phyloP scores from a whole-genome alignment of 2,797 vertebrate genomes.

The Lates japonicus region DNA sequence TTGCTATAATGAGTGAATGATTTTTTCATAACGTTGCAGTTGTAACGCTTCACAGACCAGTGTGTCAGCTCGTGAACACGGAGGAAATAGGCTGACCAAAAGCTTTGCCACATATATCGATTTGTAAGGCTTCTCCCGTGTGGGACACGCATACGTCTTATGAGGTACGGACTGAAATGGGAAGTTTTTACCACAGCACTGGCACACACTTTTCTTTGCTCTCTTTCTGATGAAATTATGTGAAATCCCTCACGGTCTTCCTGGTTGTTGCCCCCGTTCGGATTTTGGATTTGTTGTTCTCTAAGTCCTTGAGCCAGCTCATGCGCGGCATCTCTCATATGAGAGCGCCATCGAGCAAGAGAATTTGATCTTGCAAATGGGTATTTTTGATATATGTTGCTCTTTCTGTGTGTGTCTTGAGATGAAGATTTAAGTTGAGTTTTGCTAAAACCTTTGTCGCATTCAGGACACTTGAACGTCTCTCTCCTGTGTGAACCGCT shows the following conservation, averaged over 20 bases:
- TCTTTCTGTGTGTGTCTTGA: slow-evolving; percentile 77
- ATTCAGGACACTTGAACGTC: slow-evolving; percentile 83
- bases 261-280: not conserved
- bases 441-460: slow-evolving; percentile 84
- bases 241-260: not conserved
- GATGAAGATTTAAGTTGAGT: slow-evolving; percentile 86
- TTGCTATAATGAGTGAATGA: slow-evolving; percentile 86
- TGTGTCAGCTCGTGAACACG: slow-evolving; percentile 86
- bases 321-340: slow-evolving; percentile 52
- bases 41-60: slow-evolving; percentile 87
- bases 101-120: slow-evolving; percentile 86
- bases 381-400: slow-evolving; percentile 71
- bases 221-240: slow-evolving; percentile 38
- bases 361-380: slow-evolving; percentile 70
- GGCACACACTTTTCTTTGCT: slow-evolving; percentile 74
- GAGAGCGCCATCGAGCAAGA: slow-evolving; percentile 55
- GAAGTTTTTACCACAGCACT: slow-evolving; percentile 86
- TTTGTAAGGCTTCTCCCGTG: slow-evolving; percentile 86
- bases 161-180: slow-evolving; percentile 84
- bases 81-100: slow-evolving; percentile 86
- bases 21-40: slow-evolving; percentile 84
- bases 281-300: slow-evolving; percentile 26
- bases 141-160: slow-evolving; percentile 85
- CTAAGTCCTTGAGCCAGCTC: slow-evolving; percentile 21
- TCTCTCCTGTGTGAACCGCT: slow-evolving; percentile 86